Evolutionary conservation across 2,113 vertebrate species (phyloP), one percentile per base, ranked within the genome.

Genomic region (Osmerus eperlanus): DNA sequence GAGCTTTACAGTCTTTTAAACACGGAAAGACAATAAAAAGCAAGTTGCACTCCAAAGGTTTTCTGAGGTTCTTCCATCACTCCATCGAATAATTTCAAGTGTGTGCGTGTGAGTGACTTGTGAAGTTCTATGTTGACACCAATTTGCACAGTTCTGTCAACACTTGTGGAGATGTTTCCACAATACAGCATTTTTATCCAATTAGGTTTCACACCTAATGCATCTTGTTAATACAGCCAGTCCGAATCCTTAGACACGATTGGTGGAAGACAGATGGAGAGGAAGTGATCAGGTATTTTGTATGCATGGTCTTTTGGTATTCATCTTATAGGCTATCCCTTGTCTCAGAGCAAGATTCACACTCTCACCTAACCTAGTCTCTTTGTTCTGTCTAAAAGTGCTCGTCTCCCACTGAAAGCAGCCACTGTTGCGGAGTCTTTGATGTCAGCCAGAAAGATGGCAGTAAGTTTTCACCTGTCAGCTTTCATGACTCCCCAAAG

Each of bases 381-480:
- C 90, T 91, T 89, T 90, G 86, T 90, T 87, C 82, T 84, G 83
- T 86, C 79, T 75, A 79, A 88, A 87, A 90, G 83, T 80, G 83
- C 84, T 81, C 74, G 13, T 81, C 76, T 87, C 79, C 80, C 72
- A 65, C 70, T 56, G 78, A 83, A 84, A 70, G 79, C 71, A 75
- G 75, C 82, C 47, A 59, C 25, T 28, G 51, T 62, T 76, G 32
- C 29, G n/a, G 13, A 41, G 68, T 14, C 85, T 89, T 89, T 90
- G 89, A 92, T 88, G 87, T 86, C 78, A 86, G 86, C 79, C 54
- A 67, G 81, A 86, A 72, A 85, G 86, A 83, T 75, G 72, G 85
- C 85, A 86, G 80, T 87, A 86, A 88, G 87, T 90, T 89, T 85
- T 92, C 88, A 92, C 89, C 90, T 90, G 89, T 89, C 91, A 91